Conservation (phyloP, 2,113 vertebrate genomes). For the Hepsetus odoe region DNA sequence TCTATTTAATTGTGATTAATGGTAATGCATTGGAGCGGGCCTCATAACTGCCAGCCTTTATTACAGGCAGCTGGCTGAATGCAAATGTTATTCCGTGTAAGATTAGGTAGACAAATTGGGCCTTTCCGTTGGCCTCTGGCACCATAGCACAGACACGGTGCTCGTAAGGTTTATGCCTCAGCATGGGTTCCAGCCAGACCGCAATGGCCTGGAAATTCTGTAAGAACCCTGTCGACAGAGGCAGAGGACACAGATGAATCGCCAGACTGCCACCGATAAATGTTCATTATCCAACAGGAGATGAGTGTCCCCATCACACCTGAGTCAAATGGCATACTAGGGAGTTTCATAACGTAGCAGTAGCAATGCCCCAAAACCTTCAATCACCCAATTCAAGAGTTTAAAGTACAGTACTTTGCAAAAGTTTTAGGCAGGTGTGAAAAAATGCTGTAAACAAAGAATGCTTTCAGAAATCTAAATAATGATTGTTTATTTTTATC, state of each 20-base stretch:
- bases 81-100: constrained; percentile 68
- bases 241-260: neutral
- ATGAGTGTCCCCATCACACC: constrained; percentile 12
- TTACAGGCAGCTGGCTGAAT: constrained; percentile 64
- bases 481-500: too few species aligned
- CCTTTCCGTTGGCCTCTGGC: constrained; percentile 39
- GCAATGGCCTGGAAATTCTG: neutral
- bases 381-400: neutral
- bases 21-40: constrained; percentile 63
- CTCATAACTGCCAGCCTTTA: constrained; percentile 64
- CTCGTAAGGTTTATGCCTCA: constrained; percentile 21
- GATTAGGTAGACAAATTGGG: constrained; percentile 64
- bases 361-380: neutral
- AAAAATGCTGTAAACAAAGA: too few species aligned
- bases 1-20: constrained; percentile 79
- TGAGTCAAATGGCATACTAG: constrained; percentile 10
- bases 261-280: neutral
- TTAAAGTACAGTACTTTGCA: too few species aligned
- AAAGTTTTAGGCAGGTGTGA: too few species aligned
- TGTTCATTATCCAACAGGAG: constrained; percentile 9
- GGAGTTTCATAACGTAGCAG: neutral
- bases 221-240: constrained; percentile 2
- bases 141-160: constrained; percentile 24
- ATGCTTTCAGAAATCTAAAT: too few species aligned
- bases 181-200: constrained; percentile 30